Percentiles rank a stretch among this genome's conserved stretches.
phyloP scores from a whole-genome alignment of 64 coral and sea anemone genomes.

The Porites lutea region DNA sequence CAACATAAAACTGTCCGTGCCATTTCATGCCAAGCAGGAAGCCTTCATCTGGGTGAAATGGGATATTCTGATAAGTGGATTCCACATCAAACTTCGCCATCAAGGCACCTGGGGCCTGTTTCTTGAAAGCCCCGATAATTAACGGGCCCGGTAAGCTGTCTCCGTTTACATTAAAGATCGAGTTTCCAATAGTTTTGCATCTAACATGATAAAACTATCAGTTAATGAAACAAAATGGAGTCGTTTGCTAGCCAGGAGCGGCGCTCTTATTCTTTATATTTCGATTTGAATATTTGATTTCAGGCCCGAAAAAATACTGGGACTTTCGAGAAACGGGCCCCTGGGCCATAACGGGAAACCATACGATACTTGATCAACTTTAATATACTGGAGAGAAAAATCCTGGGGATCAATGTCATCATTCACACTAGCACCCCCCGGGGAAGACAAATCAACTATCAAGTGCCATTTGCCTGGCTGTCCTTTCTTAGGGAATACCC shows the following conservation, averaged over 20 bases:
- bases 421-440: conserved; percentile 3
- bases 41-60: not conserved
- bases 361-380: not conserved
- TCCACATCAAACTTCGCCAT: not conserved
- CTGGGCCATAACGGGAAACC: not conserved
- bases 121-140: no score
- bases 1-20: not conserved
- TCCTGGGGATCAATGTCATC: not conserved
- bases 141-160: no score
- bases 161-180: no score
- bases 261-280: no score
- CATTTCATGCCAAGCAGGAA: not conserved
- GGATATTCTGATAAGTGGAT: not conserved
- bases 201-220: no score
- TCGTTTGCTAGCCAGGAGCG: no score
- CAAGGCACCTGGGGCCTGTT: conserved; percentile 4
- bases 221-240: no score
- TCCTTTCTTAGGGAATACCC: not conserved
- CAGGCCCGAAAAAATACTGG: no score
- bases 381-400: conserved; percentile 14
- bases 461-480: not conserved
- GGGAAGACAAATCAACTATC: not conserved
- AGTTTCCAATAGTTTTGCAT: no score
- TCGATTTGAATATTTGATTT: no score
- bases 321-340: no score